These are phyloP conservation scores for Dexiosoma caninum DNA, from an alignment of 2,888 invertebrate species.

Conservation along the genomic window DNA sequence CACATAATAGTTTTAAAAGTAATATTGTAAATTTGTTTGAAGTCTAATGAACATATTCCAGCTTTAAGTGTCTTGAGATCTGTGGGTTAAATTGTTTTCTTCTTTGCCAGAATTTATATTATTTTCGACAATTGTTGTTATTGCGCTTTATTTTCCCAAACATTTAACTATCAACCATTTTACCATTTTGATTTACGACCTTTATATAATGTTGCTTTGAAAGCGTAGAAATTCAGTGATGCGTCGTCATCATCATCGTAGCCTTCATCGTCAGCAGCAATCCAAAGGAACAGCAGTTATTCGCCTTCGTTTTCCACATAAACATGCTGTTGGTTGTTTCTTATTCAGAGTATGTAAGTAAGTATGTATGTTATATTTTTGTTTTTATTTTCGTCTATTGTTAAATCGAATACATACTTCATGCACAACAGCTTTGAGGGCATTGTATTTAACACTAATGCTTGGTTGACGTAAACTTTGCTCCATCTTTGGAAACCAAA, in stretches of 20 bases:
- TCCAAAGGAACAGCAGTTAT: background rate
- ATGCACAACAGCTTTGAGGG: constrained; percentile 37
- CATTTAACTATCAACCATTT: constrained; percentile 76
- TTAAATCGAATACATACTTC: constrained; percentile 45
- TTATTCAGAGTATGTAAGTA: background rate
- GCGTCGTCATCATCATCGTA: constrained; percentile 47
- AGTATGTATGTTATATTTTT: too few relatives aligned
- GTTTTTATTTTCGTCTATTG: constrained; percentile 41
- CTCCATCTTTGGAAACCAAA: constrained; percentile 7
- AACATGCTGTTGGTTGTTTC: background rate
- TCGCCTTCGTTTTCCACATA: background rate
- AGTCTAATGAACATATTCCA: constrained; percentile 66
- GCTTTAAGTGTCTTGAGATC: constrained; percentile 32
- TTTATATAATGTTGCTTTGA: constrained; percentile 61
- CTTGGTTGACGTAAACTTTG: constrained; percentile 21
- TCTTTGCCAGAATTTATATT: background rate
- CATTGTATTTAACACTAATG: constrained; percentile 54
- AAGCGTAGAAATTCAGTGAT: constrained; percentile 63
- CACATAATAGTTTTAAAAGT: background rate
- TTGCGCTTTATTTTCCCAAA: constrained; percentile 47
- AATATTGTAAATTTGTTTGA: constrained; percentile 69
- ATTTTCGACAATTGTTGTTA: background rate
- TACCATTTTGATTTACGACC: constrained; percentile 78
- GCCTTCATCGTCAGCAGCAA: background rate
- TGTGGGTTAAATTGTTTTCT: constrained; percentile 55